Base-by-base conservation (phyloP, 2,888 invertebrate genomes). In the Eretmocerus hayati region DNA sequence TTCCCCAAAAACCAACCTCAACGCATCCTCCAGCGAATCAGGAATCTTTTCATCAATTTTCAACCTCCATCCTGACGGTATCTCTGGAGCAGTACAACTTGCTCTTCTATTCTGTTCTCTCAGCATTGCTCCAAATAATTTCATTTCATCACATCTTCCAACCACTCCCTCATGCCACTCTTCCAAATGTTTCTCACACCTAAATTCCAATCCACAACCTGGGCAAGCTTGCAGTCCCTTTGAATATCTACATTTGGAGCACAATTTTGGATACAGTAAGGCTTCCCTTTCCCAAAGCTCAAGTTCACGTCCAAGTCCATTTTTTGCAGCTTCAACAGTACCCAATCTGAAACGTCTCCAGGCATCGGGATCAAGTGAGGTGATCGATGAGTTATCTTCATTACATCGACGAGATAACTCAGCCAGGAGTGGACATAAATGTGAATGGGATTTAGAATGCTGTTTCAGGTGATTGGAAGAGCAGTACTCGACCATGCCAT, bases 271-370 rank as follows among this genome's bases (percentile, higher is more conserved):
- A 59, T 83, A 86, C 19, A 85, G 69, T 20, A 86, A 64, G 0
- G 81, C 77, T 61, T 87, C 86, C 52, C 80, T 81, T 63, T 86
- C 86, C 72, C 81, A 83, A 0, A 82, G 77, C 13, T 77, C 73
- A 36, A 86, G 62, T 2, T 73, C 65, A 9, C 85, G 73, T 53
- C 78, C 77, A 4, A 85, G 65, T 2, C 75, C 70, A 46, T 76
- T 74, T 62, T 83, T 81, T 46, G 81, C 75, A 1, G 79, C 75
- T 1, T 78, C 75, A 39, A 85, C 79, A 60, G 78, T 75, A 53
- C 80, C 78, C 67, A 83, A 77, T 15, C 85, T 74, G 26, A 80
- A 75, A 1, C 79, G 72, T 1, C 84, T 76, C 65, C 81, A 85
- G 52, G 80, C 76, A 19, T 83, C 80, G 0, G 78, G 75, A 1